These are phyloP conservation scores for Porites australiensis DNA, from an alignment of 64 coral and sea anemone species.

Conservation along the genomic window DNA sequence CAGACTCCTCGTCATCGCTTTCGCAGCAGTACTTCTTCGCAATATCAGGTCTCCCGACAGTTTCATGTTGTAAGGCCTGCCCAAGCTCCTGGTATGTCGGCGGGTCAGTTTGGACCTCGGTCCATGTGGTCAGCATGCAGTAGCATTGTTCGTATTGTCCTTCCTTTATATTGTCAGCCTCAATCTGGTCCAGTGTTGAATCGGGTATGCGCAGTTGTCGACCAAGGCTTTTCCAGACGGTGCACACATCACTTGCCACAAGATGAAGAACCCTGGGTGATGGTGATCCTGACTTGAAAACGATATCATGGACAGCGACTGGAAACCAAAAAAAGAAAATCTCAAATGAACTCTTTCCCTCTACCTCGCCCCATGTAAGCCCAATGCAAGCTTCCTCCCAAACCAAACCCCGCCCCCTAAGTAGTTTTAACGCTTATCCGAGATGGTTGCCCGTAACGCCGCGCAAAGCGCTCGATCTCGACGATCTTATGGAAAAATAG, in stretches of 20 bases:
- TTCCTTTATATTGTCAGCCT: conserved; percentile 27
- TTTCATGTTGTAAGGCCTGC: conserved; percentile 11
- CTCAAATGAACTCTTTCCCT: no score
- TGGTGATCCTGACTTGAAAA: conserved; percentile 30
- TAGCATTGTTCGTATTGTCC: conserved; percentile 40
- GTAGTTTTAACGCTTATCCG: no score
- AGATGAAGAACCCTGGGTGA: background rate
- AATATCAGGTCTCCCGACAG: conserved; percentile 4
- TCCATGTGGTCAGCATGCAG: conserved; percentile 41
- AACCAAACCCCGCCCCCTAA: no score
- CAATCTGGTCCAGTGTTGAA: conserved; percentile 46
- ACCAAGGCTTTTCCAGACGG: conserved; percentile 44
- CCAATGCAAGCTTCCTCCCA: no score
- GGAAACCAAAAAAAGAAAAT: background rate
- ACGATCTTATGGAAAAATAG: no score
- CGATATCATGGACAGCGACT: background rate
- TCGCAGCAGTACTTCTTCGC: background rate
- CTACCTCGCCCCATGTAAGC: no score
- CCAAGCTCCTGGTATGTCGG: conserved; percentile 47
- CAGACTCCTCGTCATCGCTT: background rate
- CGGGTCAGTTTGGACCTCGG: background rate
- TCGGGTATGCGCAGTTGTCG: conserved; percentile 10
- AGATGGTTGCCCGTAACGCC: no score
- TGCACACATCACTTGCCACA: conserved; percentile 31
- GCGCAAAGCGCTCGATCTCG: no score